Percentiles rank a stretch among this genome's conserved stretches.
These are phyloP conservation scores for Physocephala rufipes DNA, from an alignment of 2,888 invertebrate species.

Conservation along the genomic window DNA sequence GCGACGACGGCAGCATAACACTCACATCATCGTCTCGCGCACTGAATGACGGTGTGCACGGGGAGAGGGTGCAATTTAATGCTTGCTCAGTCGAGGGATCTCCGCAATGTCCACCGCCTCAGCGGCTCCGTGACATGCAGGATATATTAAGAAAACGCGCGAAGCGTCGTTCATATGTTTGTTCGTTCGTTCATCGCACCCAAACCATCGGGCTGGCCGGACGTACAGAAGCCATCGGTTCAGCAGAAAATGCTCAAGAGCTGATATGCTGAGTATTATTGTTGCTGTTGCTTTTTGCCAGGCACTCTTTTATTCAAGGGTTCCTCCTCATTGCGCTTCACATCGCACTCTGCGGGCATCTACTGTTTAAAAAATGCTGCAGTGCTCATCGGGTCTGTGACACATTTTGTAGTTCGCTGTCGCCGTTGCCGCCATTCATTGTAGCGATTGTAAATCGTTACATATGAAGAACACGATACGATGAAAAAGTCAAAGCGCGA, in stretches of 20 bases:
- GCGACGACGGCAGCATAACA: constrained; percentile 30
- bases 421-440: constrained; percentile 48
- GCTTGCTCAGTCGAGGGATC: constrained; percentile 36
- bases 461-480: constrained; percentile 44
- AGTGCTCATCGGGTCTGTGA: constrained; percentile 50
- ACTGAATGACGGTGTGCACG: not conserved
- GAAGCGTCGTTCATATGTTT: constrained; percentile 43
- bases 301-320: constrained; percentile 23
- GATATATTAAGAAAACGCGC: constrained; percentile 47
- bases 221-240: constrained; percentile 44
- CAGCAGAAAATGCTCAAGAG: constrained; percentile 47
- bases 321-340: not conserved
- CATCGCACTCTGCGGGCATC: constrained; percentile 5
- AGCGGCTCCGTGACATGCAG: constrained; percentile 25
- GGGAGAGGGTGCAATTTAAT: constrained; percentile 28
- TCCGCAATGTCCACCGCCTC: constrained; percentile 43
- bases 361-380: constrained; percentile 41
- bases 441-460: constrained; percentile 38
- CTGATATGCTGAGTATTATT: constrained; percentile 27
- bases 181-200: constrained; percentile 43
- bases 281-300: constrained; percentile 38
- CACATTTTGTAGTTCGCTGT: constrained; percentile 52
- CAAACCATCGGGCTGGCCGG: not conserved
- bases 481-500: constrained; percentile 51
- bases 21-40: not conserved